Evolutionary conservation across 2,797 vertebrate species (phyloP), one percentile per base, ranked within the genome.

Genomic region (Enteromius treurensis): DNA sequence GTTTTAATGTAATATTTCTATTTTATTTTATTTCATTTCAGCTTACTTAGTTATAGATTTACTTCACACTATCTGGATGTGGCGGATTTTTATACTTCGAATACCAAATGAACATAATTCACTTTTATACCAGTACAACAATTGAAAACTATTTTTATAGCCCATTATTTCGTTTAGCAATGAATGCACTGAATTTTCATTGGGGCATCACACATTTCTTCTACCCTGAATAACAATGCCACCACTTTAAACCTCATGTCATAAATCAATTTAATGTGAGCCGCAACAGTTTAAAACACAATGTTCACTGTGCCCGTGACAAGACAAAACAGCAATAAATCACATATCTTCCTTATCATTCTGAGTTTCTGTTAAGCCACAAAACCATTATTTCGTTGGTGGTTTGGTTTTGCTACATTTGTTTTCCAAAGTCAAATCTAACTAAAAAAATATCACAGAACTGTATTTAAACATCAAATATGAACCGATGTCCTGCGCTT

Each of bases 261-360:
- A 58, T 76, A 76, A 58, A 40, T 76, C 34, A 40, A 21, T 40
- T 74, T 53, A 37, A 58, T 40, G 21, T 42, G 32, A 76, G 34
- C 74, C 8, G 4, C 73, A 60, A 23, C 32, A 5, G 55, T 19
- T 62, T 77, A 77, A 77, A 77, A 77, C 37, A 62, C 75, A 77
- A 19, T 21, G 37, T 32, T 77, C 75, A 62, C 26, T 77, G 37
- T 62, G 55, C 29, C 13, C 1, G 1, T 29, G 15, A 21, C 40
- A 74, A n/a, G 75, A 62, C 55, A 76, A 40, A 76, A 14, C 34
- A 42, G 14, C 53, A 45, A 45, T 11, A 45, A 62, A 21, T 40
- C 73, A 49, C 69, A 23, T 3, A 55, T 58, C 37, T 77, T 42
- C 53, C 53, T 42, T 19, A 2, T 70, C 45, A 42, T 45, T 26